Base-by-base conservation (phyloP, 2,113 vertebrate genomes). In the Alaudala cheleensis region DNA sequence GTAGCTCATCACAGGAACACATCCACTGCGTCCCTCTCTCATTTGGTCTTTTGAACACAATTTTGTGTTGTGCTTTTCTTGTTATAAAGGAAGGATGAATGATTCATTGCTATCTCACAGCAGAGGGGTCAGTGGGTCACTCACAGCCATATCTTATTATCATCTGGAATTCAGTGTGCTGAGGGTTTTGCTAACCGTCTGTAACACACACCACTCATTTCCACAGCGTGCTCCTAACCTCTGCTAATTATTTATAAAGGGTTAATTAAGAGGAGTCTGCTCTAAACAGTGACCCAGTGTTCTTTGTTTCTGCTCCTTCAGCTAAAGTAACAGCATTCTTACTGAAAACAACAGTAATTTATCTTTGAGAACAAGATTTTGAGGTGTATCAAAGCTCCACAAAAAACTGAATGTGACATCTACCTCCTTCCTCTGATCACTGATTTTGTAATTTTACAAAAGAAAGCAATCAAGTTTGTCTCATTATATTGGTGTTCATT, bases 231-330 rank as follows among this genome's bases (percentile, higher is more conserved):
- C 72, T 86, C 2, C 0, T 95, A 92, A 93, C 93, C 93, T 93
- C 90, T 88, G 56, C 90, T 96, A 94, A 96, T 97, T 93, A 91
- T 91, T 96, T 92, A 65, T 88, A 95, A 96, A 88, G 96, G 93
- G 90, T 96, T 96, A 94, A 96, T 96, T 95, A 93, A 92, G 58
- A 90, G 90, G 69, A 94, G 92, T 92, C 73, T 81, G 57, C 86
- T 92, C 80, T 57, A 37, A 71, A 64, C 51, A n/a, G 69, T 86
- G 93, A 96, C 88, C 90, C 49, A 6, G 37, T 61, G 93, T 72
- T 92, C 90, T 86, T 95, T 91, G 84, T 92, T 92, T 95, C 87
- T 90, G 51, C 33, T 91, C 50, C 60, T 93, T 95, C 87, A 72
- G 81, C 85, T 74, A 11, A 81, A 93, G 71, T 53, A 83, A 82